Evolutionary conservation across 2,888 invertebrate species (phyloP).

Genomic region (Leucania comma): DNA sequence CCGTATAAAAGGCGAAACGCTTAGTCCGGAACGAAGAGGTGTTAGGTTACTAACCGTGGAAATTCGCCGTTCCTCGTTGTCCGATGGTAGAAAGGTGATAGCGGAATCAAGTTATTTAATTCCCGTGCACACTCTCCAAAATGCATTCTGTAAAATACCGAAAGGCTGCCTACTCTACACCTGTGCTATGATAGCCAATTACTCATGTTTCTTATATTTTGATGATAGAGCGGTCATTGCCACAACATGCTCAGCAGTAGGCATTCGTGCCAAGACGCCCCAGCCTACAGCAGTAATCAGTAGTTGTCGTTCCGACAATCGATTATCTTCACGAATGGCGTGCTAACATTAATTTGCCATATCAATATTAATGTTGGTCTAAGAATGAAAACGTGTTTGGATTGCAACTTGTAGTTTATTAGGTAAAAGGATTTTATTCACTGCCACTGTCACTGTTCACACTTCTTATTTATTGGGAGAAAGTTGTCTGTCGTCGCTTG

Average conservation of each 20-base stretch:
- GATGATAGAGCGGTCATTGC: background rate
- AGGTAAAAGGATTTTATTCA: slow-evolving; percentile 32
- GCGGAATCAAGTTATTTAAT: no score
- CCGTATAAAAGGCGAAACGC: no score
- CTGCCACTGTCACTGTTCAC: slow-evolving; percentile 11
- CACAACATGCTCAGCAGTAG: slow-evolving; percentile 11
- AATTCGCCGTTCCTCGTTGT: no score
- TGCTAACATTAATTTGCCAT: slow-evolving; percentile 49
- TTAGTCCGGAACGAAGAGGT: no score
- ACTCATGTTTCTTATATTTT: background rate
- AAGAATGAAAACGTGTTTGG: slow-evolving; percentile 46
- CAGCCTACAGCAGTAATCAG: background rate
- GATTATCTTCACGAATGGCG: slow-evolving; percentile 52
- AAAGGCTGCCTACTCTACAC: no score
- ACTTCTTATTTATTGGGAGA: slow-evolving; percentile 36
- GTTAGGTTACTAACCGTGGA: no score
- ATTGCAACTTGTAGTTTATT: slow-evolving; percentile 19
- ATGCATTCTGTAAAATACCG: no score
- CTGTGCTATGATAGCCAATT: no score
- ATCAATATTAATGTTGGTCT: slow-evolving; percentile 55
- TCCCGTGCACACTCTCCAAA: no score
- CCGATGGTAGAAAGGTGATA: no score
- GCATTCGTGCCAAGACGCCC: slow-evolving; percentile 14
- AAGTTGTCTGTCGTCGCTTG: slow-evolving; percentile 25
- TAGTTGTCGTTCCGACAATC: slow-evolving; percentile 19